These are phyloP conservation scores for Scopus umbretta DNA, from an alignment of 2,113 vertebrate species.

Conservation along the genomic window DNA sequence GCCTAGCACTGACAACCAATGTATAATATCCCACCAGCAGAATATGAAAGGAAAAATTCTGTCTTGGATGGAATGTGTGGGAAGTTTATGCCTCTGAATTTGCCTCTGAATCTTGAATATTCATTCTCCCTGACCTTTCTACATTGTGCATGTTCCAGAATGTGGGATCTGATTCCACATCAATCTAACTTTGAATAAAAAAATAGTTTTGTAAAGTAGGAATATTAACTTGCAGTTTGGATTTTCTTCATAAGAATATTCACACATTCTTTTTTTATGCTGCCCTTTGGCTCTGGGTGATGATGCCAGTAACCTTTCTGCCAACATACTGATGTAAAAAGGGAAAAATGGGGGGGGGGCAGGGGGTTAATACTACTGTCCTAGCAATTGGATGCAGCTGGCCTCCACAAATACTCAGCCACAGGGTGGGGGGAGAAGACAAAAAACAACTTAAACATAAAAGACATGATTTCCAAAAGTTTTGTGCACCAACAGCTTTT, in stretches of 20 bases:
- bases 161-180: conserved; percentile 23
- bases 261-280: neutral
- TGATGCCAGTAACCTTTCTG: conserved; percentile 44
- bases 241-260: conserved; percentile 34
- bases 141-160: neutral
- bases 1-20: neutral
- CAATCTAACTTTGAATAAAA: neutral
- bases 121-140: conserved; percentile 40
- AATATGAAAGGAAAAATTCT: conserved; percentile 49
- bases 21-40: neutral
- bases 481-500: neutral
- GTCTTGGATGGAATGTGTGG: conserved; percentile 28
- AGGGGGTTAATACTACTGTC: conserved; percentile 46
- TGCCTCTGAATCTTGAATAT: conserved; percentile 38
- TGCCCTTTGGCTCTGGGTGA: conserved; percentile 44
- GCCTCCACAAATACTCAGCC: neutral
- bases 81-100: conserved; percentile 32
- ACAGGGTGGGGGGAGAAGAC: fast-evolving
- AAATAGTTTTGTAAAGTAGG: neutral
- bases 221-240: conserved; percentile 9
- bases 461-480: neutral
- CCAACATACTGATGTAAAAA: conserved; percentile 53
- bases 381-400: conserved; percentile 53
- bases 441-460: neutral
- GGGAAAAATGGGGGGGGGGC: neutral